Evolutionary conservation across 1,140 invertebrate species (phyloP), one percentile per base, ranked within the genome.

Genomic region (Psilanteris sp.): DNA sequence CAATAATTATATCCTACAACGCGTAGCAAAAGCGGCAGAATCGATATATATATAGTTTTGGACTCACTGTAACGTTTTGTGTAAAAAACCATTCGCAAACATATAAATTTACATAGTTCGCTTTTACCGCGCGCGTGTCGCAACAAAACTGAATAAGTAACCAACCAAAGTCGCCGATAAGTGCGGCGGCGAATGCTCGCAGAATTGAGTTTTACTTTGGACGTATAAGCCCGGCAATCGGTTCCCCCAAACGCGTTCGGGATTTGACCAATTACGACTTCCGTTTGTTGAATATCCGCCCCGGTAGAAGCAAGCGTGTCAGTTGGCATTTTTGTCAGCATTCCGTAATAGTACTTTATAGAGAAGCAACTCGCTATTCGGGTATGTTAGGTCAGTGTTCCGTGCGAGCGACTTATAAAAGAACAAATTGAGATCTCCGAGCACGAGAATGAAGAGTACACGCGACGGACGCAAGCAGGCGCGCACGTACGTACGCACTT

Each of bases 301-400:
- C 39, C n/a, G 20, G 5, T 41, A 32, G 24, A 59, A 3, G 0
- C n/a, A 24, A 55, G 39, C 50, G 44, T 43, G 59, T 34, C 34
- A 31, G 62, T 22, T 34, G 16, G 66, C 46, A 27, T 39, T 41
- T 59, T 46, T 37, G 29, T 27, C 7, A 26, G 26, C 20, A 72
- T 72, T 55, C 57, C 68, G 14, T 1, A 34, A 48, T 72, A 46
- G 48, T 32, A 32, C 39, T 62, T 71, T 22, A 27, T 52, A 36
- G 37, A 44, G 20, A 22, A 14, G 31, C 11, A 24, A 14, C 32
- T 31, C 22, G 55, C 57, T 41, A 39, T 54, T 71, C 16, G 50
- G 39, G 29, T 57, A 54, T 10, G 66, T 70, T 61, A 72, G 68
- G 68, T 73, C 59, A 73, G 72, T 75, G 64, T 68, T 64, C 62